Evolutionary conservation across 2,797 vertebrate genomes (phyloP), one percentile per base, ranked within the genome.

Genomic region (Vultur gryphus): DNA sequence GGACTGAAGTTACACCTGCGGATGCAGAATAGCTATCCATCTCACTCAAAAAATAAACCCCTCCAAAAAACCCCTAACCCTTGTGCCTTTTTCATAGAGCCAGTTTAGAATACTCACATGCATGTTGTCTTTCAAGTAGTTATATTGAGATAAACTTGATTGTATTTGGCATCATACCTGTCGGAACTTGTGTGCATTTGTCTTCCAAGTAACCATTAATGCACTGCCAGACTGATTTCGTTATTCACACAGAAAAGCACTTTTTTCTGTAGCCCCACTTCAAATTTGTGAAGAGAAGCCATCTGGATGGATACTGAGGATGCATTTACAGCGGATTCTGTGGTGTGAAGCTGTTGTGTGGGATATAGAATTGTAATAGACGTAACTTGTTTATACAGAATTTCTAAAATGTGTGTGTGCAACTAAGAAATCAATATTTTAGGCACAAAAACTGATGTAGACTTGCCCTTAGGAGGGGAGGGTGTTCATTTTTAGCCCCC

Each of bases 321-420:
- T 3, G 7, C 20, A 11, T 71, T 71, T 57, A 13, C 33, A 65
- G 71, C 1, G 2, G 18, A 3, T 61, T 57, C 55, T n/a, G 64
- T 54, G 43, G 13, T 48, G 46, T 48, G 49, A 89, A 57, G 66
- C 54, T 88, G 33, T 49, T 72, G 25, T 41, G 41, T 39, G 75
- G 28, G 54, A 19, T 61, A 12, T 1, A 29, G 59, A 43, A 12
- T 48, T 87, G 13, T 37, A 46, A 57, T 6, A 43, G 58, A 14
- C 0, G 0, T 21, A 31, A 41, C 37, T 49, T 33, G 15, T 35
- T 82, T 17, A 12, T 19, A 28, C 29, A 57, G 37, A 33, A 29
- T 69, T 87, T 75, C 31, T 41, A 43, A 76, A 64, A 29, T 33
- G 4, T 43, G 7, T 65, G 20, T 58, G 7, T 81, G 13, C 54